Conservation (phyloP, 2,113 vertebrate species). For the Scalopus aquaticus region DNA sequence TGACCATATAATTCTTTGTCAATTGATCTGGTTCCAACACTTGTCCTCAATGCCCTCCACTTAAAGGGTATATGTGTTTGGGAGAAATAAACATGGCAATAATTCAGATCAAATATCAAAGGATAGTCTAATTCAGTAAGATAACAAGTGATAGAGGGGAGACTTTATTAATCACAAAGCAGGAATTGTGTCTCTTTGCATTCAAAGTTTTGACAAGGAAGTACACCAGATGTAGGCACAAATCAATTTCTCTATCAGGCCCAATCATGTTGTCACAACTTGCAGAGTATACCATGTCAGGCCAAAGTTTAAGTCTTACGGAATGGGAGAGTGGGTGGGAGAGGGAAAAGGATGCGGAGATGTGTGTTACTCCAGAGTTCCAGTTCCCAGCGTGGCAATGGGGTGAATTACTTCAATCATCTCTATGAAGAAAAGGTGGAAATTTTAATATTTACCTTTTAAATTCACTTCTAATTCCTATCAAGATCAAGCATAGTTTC, state of each 20-base stretch:
- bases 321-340: background rate
- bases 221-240: background rate
- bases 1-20: background rate
- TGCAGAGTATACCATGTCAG: background rate
- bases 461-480: background rate
- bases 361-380: background rate
- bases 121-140: background rate
- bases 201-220: slow-evolving; percentile 43
- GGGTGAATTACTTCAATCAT: background rate
- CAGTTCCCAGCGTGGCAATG: background rate
- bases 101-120: slow-evolving; percentile 67
- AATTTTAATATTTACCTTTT: background rate
- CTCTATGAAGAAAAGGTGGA: background rate
- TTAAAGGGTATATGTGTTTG: slow-evolving; percentile 34
- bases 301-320: slow-evolving; percentile 46
- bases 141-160: slow-evolving; percentile 48
- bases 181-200: slow-evolving; percentile 45
- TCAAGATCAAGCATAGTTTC: background rate
- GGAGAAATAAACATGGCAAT: slow-evolving; percentile 67
- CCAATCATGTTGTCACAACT: background rate
- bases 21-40: slow-evolving; percentile 37
- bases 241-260: background rate
- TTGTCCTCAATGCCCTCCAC: slow-evolving; percentile 5
- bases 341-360: background rate
- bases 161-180: slow-evolving; percentile 53